Evolutionary conservation across 2,113 vertebrate species (phyloP), one percentile per base, ranked within the genome.

Genomic region (Mus spicilegus): DNA sequence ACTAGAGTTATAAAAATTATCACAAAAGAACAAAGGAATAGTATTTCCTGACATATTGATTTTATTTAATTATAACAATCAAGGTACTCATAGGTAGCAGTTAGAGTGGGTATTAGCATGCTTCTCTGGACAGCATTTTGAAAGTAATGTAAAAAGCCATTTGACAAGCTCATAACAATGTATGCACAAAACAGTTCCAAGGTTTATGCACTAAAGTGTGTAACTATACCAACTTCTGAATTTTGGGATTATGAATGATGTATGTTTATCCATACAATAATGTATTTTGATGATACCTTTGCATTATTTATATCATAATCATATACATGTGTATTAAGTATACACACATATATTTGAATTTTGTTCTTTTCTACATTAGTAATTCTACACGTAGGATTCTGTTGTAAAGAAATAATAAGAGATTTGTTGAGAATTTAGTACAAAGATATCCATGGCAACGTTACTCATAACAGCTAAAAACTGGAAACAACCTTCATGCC

Each of bases 371-470:
- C 81, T 39, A 94, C 67, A 65, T 77, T 73, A 42, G 63, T 70
- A 92, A 92, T 87, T 87, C 56, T 93, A 80, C 87, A 93, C 65
- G 33, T 72, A 69, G 22, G 26, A 97, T 78, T 93, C 11, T 72
- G 87, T 30, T 90, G n/a, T 93, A 95, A 94, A 84, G 80, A 87
- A 97, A 93, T 17, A 69, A 80, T 84, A 95, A 91, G n/a, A 77
- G 51, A 96, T 89, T 67, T 93, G 36, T 82, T 89, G 65, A 97
- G 30, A 58, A 97, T 95, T 93, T 73, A 65, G 26, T 70, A 86
- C 75, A 92, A 95, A 94, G 65, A 93, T 92, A 96, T 93, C 97
- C 95, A 96, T 97, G 90, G 95, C 80, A 97, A 97, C 96, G 36
- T 94, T 94, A 95, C 95, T 88, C 90, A 82, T 95, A 93, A 96